Percentiles rank a stretch among this genome's conserved stretches.
phyloP scores from a whole-genome alignment of 2,113 vertebrate species.

The Siphamia tubifer region DNA sequence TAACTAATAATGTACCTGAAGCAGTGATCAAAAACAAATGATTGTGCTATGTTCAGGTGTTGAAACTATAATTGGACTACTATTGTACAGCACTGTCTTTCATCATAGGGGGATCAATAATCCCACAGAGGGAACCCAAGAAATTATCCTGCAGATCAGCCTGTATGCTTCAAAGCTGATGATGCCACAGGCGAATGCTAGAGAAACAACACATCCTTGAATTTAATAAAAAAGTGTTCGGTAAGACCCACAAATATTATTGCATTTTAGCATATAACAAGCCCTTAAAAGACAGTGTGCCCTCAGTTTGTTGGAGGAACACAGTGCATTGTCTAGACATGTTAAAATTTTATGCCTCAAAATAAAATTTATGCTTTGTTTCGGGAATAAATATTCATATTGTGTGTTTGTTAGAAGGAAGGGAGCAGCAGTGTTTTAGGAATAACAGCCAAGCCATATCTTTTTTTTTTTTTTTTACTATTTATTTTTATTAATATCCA shows the following conservation, averaged over 20 bases:
- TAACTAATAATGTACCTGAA: constrained; percentile 48
- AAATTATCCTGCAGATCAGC: constrained; percentile 67
- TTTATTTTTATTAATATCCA: constrained; percentile 57
- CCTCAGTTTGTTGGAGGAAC: constrained; percentile 23
- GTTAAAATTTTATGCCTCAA: constrained; percentile 60
- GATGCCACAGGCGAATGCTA: constrained; percentile 40
- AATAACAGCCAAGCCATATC: constrained; percentile 29
- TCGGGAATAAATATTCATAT: constrained; percentile 39
- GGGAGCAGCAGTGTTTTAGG: constrained; percentile 16
- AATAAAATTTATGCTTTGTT: constrained; percentile 39
- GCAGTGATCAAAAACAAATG: constrained; percentile 64
- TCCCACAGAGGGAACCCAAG: constrained; percentile 50
- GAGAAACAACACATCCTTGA: constrained; percentile 42
- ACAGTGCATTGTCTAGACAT: constrained; percentile 56
- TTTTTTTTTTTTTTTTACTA: constrained; percentile 34
- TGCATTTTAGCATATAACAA: constrained; percentile 49
- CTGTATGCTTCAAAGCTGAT: constrained; percentile 32
- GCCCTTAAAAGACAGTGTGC: constrained; percentile 40
- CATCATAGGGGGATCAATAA: constrained; percentile 73
- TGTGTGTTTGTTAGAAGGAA: constrained; percentile 12
- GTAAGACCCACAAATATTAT: constrained; percentile 46
- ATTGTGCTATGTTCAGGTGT: constrained; percentile 40
- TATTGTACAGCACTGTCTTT: constrained; percentile 57
- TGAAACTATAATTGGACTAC: constrained; percentile 61
- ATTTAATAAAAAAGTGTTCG: constrained; percentile 70